Evolutionary conservation across 2,888 invertebrate species (phyloP), one percentile per base, ranked within the genome.

Genomic region (Megastigmus dorsalis): DNA sequence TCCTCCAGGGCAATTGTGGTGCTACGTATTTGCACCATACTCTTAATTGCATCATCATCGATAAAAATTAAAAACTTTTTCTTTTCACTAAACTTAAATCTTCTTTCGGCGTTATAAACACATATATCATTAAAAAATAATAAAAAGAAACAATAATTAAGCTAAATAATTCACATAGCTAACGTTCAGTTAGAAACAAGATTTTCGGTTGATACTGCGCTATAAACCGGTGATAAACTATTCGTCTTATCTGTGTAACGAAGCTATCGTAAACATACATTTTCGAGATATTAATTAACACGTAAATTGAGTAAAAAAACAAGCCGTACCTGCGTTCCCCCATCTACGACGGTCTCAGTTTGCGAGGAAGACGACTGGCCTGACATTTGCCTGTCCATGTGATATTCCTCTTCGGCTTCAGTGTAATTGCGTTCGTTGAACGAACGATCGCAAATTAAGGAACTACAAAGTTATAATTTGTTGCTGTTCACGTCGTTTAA

Each of bases 321-420:
- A 28, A 18, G 9, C n/a, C 10, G 41, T 84, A 86, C 86, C 85
- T 86, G 86, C 33, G 84, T 77, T 69, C 78, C 82, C 54, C 82
- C 81, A 68, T 87, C 87, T 41, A 80, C 80, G 62, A 82, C 79
- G 77, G 87, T 87, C 74, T 86, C 86, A n/a, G 83, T 83, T 79
- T 84, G 87, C 66, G 83, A 83, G 45, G 83, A 80, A 23, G 84
- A 80, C 67, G 85, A 83, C 54, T 84, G 83, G 3, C 62, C 69
- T 36, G 84, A 81, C 81, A 84, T 84, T 55, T 80, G 74, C 69
- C 81, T 81, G 33, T 85, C 83, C 85, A 86, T 85, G 55, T 69
- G 54, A 26, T 9, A 52, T 55, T 36, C 18, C 9, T 18, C 33
- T 26, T 26, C 23, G 45, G 13, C 13, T 41, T 41, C 13, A 41